A percentile compares a stretch with the other conserved stretches of the same genome.
phyloP scores from a whole-genome alignment of 2,113 vertebrate species.

The Calonectris borealis region DNA sequence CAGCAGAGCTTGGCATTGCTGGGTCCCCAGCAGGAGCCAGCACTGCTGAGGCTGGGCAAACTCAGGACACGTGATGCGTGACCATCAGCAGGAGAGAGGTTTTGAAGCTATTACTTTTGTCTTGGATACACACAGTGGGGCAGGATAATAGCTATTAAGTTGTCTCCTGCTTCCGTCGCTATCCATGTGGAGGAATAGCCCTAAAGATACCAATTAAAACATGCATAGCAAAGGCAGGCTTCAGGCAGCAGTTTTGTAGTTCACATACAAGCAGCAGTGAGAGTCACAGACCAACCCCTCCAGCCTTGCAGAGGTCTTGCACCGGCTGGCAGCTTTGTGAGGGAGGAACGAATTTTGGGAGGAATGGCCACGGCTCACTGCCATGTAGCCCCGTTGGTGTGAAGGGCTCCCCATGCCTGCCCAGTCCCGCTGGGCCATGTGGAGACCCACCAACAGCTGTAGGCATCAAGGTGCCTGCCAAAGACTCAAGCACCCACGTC shows the following conservation, averaged over 20 bases:
- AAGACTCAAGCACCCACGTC: not conserved
- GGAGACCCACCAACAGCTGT: not conserved
- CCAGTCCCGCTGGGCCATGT: accelerated
- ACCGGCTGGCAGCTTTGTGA: not conserved
- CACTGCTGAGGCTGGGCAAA: not conserved
- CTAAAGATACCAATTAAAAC: not conserved
- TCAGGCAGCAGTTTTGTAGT: not conserved
- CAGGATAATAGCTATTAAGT: not conserved
- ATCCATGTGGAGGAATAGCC: not conserved
- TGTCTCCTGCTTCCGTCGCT: not conserved
- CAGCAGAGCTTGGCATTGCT: not conserved
- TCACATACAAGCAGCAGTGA: not conserved
- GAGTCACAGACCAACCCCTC: not conserved
- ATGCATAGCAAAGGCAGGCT: not conserved
- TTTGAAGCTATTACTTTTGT: not conserved
- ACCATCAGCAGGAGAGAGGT: not conserved
- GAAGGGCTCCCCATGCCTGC: not conserved
- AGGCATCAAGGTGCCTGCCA: not conserved
- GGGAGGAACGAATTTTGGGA: not conserved
- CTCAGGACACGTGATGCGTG: too few species aligned
- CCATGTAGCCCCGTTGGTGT: too few species aligned
- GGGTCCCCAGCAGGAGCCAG: not conserved
- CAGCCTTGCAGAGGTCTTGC: not conserved
- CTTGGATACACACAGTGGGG: not conserved
- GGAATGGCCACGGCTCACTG: not conserved